Conservation (phyloP, 2,113 vertebrate genomes). For the Morphnarchus princeps region DNA sequence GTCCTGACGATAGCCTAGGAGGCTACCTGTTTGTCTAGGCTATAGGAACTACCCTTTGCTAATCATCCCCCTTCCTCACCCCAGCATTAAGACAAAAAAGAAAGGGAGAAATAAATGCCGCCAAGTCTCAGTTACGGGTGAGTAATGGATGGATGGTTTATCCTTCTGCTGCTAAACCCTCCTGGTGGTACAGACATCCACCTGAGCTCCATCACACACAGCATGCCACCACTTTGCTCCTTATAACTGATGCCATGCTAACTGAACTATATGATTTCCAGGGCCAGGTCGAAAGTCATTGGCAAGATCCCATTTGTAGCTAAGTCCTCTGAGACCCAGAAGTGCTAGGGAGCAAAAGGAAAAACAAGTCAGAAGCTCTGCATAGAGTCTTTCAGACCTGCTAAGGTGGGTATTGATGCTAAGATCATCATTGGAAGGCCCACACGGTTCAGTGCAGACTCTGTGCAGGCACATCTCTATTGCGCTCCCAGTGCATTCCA, state of each 20-base stretch:
- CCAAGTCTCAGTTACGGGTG: not conserved
- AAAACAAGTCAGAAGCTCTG: not conserved
- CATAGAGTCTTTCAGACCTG: not conserved
- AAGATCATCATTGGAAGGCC: not conserved
- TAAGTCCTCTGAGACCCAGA: not conserved
- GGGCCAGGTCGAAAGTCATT: not conserved
- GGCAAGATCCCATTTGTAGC: not conserved
- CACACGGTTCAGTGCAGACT: not conserved
- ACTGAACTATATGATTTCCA: not conserved
- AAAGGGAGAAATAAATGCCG: not conserved
- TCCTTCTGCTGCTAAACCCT: not conserved
- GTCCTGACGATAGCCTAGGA: not conserved
- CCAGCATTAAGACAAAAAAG: not conserved
- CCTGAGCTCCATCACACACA: not conserved
- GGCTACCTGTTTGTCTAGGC: not conserved
- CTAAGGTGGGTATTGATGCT: not conserved
- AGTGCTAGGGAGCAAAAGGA: not conserved
- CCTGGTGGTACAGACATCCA: not conserved
- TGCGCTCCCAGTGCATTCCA: not conserved
- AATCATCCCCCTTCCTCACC: not conserved
- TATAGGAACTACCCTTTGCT: not conserved
- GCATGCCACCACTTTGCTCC: not conserved
- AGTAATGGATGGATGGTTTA: not conserved
- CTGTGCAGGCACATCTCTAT: not conserved
- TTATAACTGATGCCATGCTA: not conserved